Evolutionary conservation across 1,140 invertebrate genomes (phyloP).

Genomic region (Caenorhabditis inopinata): DNA sequence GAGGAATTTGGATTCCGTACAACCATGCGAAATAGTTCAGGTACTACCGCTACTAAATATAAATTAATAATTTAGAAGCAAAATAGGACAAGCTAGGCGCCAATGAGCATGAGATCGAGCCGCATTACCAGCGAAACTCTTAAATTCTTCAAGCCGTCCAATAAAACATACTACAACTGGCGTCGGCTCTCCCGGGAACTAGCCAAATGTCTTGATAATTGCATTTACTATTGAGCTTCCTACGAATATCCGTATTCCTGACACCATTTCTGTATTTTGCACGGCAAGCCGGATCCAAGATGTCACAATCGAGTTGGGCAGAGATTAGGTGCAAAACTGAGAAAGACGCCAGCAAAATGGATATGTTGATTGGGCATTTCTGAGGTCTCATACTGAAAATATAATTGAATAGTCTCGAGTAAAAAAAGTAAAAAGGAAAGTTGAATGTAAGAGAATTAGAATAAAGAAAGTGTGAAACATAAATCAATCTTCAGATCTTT

Average conservation of each 20-base stretch:
- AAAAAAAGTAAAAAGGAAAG: neutral
- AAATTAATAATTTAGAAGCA: too few species aligned
- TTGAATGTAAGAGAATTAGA: neutral
- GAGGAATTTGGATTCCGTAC: too few species aligned
- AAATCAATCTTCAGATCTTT: neutral
- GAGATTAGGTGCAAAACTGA: neutral
- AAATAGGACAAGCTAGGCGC: too few species aligned
- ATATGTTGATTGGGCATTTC: neutral
- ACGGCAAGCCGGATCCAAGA: constrained; percentile 56
- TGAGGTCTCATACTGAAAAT: neutral
- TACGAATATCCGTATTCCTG: constrained; percentile 25
- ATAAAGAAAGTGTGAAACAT: neutral
- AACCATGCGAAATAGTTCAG: too few species aligned
- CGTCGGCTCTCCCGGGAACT: constrained; percentile 63
- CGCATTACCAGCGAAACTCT: neutral
- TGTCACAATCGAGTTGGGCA: constrained; percentile 52
- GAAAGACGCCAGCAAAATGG: neutral
- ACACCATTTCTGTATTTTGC: constrained; percentile 46
- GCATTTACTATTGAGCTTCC: constrained; percentile 47
- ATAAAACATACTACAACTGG: constrained; percentile 63
- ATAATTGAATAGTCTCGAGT: neutral
- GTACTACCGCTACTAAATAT: too few species aligned
- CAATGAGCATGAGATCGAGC: too few species aligned
- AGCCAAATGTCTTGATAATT: constrained; percentile 65
- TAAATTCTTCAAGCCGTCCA: neutral